Evolutionary conservation across 2,113 vertebrate genomes (phyloP), one percentile per base, ranked within the genome.

Genomic region (Glareola pratincola): DNA sequence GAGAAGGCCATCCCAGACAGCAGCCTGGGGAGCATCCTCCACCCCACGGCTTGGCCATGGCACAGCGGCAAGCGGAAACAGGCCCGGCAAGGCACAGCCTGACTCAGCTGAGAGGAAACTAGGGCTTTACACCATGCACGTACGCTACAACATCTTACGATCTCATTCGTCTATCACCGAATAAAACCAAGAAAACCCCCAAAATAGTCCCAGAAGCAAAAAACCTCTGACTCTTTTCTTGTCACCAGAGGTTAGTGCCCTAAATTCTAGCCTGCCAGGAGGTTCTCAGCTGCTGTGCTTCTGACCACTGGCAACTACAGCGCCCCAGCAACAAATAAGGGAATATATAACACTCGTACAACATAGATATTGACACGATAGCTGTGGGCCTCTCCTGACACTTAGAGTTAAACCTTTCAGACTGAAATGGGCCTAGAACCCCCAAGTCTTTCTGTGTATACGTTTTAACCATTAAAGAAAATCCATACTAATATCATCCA

Each of bases 341-440:
- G 37, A 37, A 39, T 29, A 21, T 2, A 36, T 32, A 53, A 30
- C 2, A 11, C 24, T 21, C 24, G 4, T 36, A 36, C 6, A 19
- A 14, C 30, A 9, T 1, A 8, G 2, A 32, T 6, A 32, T 7
- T 48, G 23, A 9, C n/a, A 15, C 2, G 4, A 34, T 1, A 72
- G 5, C 45, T 56, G 9, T 22, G 34, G 11, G 10, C 29, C 27
- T 69, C 59, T 91, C 10, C 80, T 41, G 36, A 87, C 45, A 64
- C 5, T 24, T 19, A 8, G 13, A 14, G n/a, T 39, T 41, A 69
- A 96, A 50, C 14, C 12, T 12, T 62, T 36, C 24, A 12, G 34
- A 39, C 24, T 36, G 16, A 60, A 39, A 73, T 62, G 41, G 4
- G n/a, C 15, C 41, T 32, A 57, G 48, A 92, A 37, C 8, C 5